phyloP scores from a whole-genome alignment of 2,113 vertebrate genomes.

The Scomber japonicus region DNA sequence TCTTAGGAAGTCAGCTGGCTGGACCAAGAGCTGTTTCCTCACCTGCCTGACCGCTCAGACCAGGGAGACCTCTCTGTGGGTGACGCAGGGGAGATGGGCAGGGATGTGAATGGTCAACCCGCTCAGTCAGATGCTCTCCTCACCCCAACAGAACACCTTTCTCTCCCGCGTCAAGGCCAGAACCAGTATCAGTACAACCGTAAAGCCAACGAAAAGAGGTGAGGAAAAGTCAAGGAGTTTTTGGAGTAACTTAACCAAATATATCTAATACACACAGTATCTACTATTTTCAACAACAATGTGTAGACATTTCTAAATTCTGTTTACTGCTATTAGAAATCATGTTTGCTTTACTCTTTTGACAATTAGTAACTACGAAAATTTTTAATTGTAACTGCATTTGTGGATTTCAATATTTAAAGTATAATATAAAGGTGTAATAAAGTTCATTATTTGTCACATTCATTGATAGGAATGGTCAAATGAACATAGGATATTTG shows the following conservation, averaged over 20 bases:
- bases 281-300: no score
- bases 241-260: no score
- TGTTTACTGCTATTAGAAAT: no score
- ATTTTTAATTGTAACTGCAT: not conserved
- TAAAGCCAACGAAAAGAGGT: conserved; percentile 81
- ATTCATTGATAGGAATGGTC: no score
- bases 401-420: not conserved
- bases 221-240: conserved; percentile 2
- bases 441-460: no score
- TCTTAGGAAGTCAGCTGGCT: conserved; percentile 70
- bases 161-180: conserved; percentile 43
- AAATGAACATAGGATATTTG: not conserved
- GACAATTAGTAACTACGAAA: not conserved
- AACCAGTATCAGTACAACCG: conserved; percentile 49
- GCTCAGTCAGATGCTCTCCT: conserved; percentile 41
- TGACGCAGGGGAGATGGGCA: conserved; percentile 62
- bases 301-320: no score
- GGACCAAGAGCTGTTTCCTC: conserved; percentile 68
- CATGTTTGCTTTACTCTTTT: no score
- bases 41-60: conserved; percentile 62
- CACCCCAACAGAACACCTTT: conserved; percentile 55
- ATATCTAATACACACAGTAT: no score
- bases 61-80: conserved; percentile 73
- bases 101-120: conserved; percentile 22
- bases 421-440: no score